Base-by-base conservation (phyloP, 2,797 vertebrate genomes). In the Leuciscus waleckii region DNA sequence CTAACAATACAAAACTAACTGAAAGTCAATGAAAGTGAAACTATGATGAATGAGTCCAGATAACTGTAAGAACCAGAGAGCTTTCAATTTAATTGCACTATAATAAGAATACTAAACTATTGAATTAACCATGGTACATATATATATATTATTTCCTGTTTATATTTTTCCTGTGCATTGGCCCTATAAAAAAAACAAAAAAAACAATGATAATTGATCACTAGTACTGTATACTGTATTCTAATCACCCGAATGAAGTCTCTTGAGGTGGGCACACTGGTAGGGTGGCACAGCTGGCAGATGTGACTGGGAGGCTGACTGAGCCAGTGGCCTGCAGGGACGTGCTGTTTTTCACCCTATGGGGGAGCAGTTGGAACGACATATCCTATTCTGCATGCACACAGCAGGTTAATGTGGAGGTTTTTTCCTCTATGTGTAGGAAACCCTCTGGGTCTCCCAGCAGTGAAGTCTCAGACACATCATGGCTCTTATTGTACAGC, bases 361-460 rank as follows among this genome's bases (percentile, higher is more conserved):
- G 75, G 73, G 69, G 63, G n/a, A 56, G 54, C 5, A 46, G 82
- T 80, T 76, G 26, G 46, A 85, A 81, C 56, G 81, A 71, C 37
- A 84, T 63, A 74, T 84, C 8, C 68, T 89, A 63, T 87, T 82
- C 76, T 87, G 43, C 67, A 78, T 84, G 74, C 61, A 46, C 74
- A 32, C 88, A 88, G 85, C 82, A 89, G 86, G 85, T 70, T 86
- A 82, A 86, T 75, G 29, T 89, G 73, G 61, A 79, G 67, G 71
- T 70, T 70, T 67, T 86, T 84, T 65, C 32, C 65, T 68, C 56
- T 79, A n/a, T 49, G 68, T 56, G 65, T 26, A 51, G 77, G 54
- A 84, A 88, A 84, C 51, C 63, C 77, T 81, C 56, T 21, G 71
- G 77, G 58, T 37, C 19, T 69, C 81, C 51, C 84, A 83, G 84